Conservation (phyloP, 2,888 invertebrate species). For the Pandemis heparana region DNA sequence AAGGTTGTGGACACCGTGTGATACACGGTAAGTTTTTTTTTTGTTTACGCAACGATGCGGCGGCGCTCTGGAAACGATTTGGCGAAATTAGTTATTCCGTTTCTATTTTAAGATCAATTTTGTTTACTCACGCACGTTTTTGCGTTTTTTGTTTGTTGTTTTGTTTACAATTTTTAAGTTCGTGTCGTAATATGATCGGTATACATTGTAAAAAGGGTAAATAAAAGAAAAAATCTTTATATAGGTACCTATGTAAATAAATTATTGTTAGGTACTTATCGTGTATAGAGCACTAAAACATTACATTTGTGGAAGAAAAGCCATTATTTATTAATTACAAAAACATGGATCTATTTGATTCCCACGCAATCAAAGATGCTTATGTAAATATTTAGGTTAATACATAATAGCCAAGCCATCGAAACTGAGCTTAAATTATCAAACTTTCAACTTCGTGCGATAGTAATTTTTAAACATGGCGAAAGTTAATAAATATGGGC, state of each 20-base stretch:
- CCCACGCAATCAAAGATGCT: not conserved
- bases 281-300: no score
- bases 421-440: not conserved
- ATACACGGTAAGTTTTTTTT: conserved; percentile 38
- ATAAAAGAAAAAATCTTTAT: no score
- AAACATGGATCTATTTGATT: no score
- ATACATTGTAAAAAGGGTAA: no score
- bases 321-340: no score
- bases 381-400: not conserved
- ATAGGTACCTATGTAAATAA: no score
- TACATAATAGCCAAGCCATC: not conserved
- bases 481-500: not conserved
- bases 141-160: not conserved
- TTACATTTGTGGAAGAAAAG: no score
- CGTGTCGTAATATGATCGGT: not conserved
- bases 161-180: not conserved
- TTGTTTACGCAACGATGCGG: conserved; percentile 23
- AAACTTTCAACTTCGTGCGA: not conserved
- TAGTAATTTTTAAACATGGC: not conserved
- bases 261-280: no score
- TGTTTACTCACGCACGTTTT: not conserved
- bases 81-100: conserved; percentile 18
- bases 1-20: conserved; percentile 18
- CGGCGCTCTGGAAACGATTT: conserved; percentile 14
- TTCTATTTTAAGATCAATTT: conserved; percentile 20